Evolutionary conservation across 2,888 invertebrate species (phyloP), one percentile per base, ranked within the genome.

Genomic region (Tridacna gigas): DNA sequence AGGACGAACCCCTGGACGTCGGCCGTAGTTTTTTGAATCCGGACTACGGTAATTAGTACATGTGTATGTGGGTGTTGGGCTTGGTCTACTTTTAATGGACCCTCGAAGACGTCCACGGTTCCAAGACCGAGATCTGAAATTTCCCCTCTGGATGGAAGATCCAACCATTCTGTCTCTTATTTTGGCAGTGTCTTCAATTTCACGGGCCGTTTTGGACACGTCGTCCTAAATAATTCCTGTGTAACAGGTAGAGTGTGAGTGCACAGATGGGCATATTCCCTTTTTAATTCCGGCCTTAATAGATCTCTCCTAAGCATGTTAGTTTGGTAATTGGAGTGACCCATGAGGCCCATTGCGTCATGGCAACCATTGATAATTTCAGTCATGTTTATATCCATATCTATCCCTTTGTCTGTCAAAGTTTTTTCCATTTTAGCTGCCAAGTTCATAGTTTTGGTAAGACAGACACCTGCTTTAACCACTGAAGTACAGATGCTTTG

Each of bases 261-360:
- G 37, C 81, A 80, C 26, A 80, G 37, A 37, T 80, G 80, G 11
- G 48, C 25, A 77, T 80, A 80, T 65, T 81, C 77, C 18, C 61
- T 65, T 37, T 66, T 69, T 47, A 77, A 69, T 37, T 77, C 71
- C 0, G 81, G 61, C 51, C 69, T 77, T 51, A 81, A 51, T 11
- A 69, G 51, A 25, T 81, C 76, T 5, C 74, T 69, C 7, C 73
- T 37, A 7, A 60, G 5, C 66, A n/a, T 66, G 47, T 77, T 77
- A 2, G 63, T 20, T 26, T 66, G 77, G 11, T n/a, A 22, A 47
- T 66, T 77, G 12, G 25, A 5, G 20, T 77, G 77, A 1, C 77
- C 66, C 47, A 77, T 13, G 22, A 77, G 77, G 11, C 65, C 65
- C 28, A 77, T 22, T 18, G 45, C 77, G 66, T 66, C 65, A 37